Percentiles rank a stretch among this genome's conserved stretches.
Evolutionary conservation across 2,888 invertebrate genomes (phyloP).

Genomic region (Agrochola circellaris): DNA sequence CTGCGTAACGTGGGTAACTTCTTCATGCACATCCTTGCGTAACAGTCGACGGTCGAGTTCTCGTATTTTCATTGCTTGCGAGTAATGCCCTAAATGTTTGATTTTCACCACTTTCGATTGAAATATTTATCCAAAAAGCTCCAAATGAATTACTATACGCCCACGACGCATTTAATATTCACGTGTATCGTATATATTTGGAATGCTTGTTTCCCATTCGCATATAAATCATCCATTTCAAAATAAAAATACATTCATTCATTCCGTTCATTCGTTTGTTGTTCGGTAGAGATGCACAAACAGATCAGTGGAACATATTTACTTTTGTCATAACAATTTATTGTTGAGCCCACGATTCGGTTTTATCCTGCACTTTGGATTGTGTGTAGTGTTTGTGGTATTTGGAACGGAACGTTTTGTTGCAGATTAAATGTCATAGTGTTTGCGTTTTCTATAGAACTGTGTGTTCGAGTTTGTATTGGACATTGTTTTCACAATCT

Average conservation of each 20-base stretch:
- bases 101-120: neutral
- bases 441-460: neutral
- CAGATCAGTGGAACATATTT: slow-evolving; percentile 52
- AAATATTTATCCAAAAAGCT: slow-evolving; percentile 2
- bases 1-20: too few species aligned
- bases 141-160: slow-evolving; percentile 3
- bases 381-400: slow-evolving; percentile 29
- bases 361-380: slow-evolving; percentile 17
- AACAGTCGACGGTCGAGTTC: too few species aligned
- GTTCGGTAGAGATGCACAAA: slow-evolving; percentile 42
- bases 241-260: slow-evolving; percentile 52
- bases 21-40: too few species aligned
- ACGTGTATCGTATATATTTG: slow-evolving; percentile 14
- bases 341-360: slow-evolving; percentile 12
- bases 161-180: slow-evolving; percentile 29
- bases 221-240: slow-evolving; percentile 38
- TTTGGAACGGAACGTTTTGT: slow-evolving; percentile 20
- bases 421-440: slow-evolving; percentile 12
- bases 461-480: too few species aligned
- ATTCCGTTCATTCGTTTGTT: slow-evolving; percentile 33
- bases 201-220: slow-evolving; percentile 36
- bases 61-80: too few species aligned
- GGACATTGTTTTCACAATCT: too few species aligned
- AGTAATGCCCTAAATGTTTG: too few species aligned
- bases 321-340: slow-evolving; percentile 56